These are phyloP conservation scores for Leptinotarsa peninsularis DNA, from an alignment of 2,888 invertebrate genomes.

Conservation along the genomic window DNA sequence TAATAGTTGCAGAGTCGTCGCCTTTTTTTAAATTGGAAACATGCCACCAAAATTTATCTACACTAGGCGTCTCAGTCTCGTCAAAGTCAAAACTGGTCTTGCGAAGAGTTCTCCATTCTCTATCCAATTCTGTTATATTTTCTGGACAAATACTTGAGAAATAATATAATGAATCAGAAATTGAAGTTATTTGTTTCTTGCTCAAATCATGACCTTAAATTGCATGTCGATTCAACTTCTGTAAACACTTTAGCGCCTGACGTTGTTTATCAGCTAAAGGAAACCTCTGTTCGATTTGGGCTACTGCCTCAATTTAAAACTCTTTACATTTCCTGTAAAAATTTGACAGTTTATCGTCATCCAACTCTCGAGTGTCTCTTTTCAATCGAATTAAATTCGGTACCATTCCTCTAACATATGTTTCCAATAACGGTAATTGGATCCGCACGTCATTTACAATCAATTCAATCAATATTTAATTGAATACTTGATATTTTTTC, in stretches of 20 bases:
- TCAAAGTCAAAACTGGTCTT: conserved; percentile 19
- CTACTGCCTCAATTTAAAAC: neutral
- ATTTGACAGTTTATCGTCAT: neutral
- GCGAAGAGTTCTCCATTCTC: conserved; percentile 7
- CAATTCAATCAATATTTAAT: too few species aligned
- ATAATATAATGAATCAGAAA: conserved; percentile 29
- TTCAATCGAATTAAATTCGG: conserved; percentile 28
- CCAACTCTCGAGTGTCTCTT: conserved; percentile 28
- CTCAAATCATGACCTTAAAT: conserved; percentile 17
- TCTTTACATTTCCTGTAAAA: too few species aligned
- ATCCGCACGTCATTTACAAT: conserved; percentile 22
- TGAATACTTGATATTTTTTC: conserved; percentile 19
- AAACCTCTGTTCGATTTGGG: conserved; percentile 19
- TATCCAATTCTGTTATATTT: conserved; percentile 9
- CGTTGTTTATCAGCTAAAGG: conserved; percentile 13
- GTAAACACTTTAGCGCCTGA: conserved; percentile 31
- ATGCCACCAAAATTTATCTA: conserved; percentile 8
- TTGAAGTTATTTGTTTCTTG: conserved; percentile 19
- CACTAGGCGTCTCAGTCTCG: conserved; percentile 12
- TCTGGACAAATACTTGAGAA: conserved; percentile 16
- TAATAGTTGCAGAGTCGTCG: conserved; percentile 20
- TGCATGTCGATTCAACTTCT: conserved; percentile 28
- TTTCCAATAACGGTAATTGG: conserved; percentile 4
- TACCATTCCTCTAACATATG: too few species aligned
- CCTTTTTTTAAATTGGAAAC: neutral